phyloP scores from a whole-genome alignment of 2,888 invertebrate species.

The Napeogenes inachia region DNA sequence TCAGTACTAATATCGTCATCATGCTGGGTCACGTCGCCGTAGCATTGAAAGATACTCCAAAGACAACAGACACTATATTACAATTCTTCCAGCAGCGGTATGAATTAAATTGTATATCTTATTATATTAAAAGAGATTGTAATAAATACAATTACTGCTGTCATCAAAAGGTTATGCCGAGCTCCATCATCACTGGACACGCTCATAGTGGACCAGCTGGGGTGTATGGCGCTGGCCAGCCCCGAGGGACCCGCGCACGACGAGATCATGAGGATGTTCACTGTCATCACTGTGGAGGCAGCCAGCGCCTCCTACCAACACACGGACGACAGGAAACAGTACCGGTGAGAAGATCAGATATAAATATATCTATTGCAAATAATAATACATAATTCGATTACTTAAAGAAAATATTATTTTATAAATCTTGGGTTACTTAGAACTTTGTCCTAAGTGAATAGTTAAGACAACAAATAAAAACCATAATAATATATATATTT shows the following conservation, averaged over 20 bases:
- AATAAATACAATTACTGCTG: slow-evolving; percentile 2
- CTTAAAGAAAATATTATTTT: no score
- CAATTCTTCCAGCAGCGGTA: slow-evolving; percentile 96
- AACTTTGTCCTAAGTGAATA: no score
- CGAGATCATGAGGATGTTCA: slow-evolving; percentile 99
- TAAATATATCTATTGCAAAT: no score
- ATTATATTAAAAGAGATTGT: background rate
- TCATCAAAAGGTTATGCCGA: slow-evolving; percentile 83
- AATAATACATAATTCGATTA: no score
- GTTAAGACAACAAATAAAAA: no score
- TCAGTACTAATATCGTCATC: slow-evolving; percentile 97
- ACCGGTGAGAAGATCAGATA: slow-evolving; percentile 44
- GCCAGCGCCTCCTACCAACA: slow-evolving; percentile 81
- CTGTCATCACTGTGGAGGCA: slow-evolving; percentile 94
- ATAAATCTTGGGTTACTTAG: no score
- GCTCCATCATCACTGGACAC: slow-evolving; percentile 95
- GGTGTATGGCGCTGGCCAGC: slow-evolving; percentile 97
- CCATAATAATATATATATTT: no score
- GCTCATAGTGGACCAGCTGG: slow-evolving; percentile 97
- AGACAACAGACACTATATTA: slow-evolving; percentile 95
- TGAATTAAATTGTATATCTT: slow-evolving; percentile 9
- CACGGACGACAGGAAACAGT: slow-evolving; percentile 66
- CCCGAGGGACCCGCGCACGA: slow-evolving; percentile 91
- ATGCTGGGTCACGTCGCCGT: slow-evolving; percentile 98
- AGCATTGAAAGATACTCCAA: slow-evolving; percentile 93